Evolutionary conservation across 2,888 invertebrate species (phyloP).

Genomic region (Drosophila hawaiiensis): DNA sequence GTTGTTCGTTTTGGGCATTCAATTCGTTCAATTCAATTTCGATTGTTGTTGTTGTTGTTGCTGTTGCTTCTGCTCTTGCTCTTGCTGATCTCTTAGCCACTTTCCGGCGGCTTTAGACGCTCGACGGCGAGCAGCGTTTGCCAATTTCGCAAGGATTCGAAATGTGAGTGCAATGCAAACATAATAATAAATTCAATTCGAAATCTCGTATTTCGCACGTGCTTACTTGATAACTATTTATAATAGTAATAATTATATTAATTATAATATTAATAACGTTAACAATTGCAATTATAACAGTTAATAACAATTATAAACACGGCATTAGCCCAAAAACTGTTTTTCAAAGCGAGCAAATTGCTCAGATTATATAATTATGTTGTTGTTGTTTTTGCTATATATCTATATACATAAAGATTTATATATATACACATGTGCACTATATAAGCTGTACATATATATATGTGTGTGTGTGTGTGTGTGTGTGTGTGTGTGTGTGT

Average conservation of each 20-base stretch:
- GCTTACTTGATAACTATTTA: constrained; percentile 20
- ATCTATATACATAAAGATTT: constrained; percentile 19
- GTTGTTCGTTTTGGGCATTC: constrained; percentile 52
- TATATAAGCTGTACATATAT: constrained; percentile 2
- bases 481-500: constrained; percentile 4
- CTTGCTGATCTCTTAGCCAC: constrained; percentile 12
- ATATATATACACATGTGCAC: constrained; percentile 12
- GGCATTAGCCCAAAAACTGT: constrained; percentile 15
- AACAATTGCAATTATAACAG: constrained; percentile 11
- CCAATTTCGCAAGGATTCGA: constrained; percentile 73
- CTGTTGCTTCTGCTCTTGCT: neutral
- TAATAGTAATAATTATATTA: constrained; percentile 10
- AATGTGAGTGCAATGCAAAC: constrained; percentile 67
- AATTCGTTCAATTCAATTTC: constrained; percentile 32
- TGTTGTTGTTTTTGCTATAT: constrained; percentile 1
- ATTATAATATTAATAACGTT: constrained; percentile 14
- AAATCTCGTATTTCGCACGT: constrained; percentile 45
- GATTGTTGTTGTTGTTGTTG: constrained; percentile 11
- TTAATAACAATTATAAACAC: constrained; percentile 6
- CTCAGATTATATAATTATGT: constrained; percentile 65
- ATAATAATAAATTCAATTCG: constrained; percentile 59
- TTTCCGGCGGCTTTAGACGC: constrained; percentile 75
- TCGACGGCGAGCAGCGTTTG: constrained; percentile 65
- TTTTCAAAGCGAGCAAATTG: constrained; percentile 36
- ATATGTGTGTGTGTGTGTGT: constrained; percentile 5